Evolutionary conservation across 2,797 vertebrate species (phyloP).

Genomic region (Sternotherus odoratus): DNA sequence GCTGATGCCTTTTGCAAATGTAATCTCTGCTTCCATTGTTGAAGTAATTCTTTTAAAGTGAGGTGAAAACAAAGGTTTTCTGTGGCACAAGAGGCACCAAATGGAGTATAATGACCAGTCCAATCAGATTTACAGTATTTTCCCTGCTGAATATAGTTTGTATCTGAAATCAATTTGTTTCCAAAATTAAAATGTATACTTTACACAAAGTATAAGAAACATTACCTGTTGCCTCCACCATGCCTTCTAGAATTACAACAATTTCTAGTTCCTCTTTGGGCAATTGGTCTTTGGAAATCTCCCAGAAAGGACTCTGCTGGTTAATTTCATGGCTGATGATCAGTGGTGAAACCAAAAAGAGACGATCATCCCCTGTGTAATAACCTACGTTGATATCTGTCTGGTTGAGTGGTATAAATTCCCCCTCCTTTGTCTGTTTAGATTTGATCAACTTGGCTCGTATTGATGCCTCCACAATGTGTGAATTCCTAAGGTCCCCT

Average conservation of each 20-base stretch:
- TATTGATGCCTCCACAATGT: slow-evolving; percentile 99
- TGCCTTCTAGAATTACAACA: slow-evolving; percentile 98
- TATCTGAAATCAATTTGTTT: slow-evolving; percentile 15
- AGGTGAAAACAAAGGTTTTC: slow-evolving; percentile 8
- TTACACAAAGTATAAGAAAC: slow-evolving; percentile 55
- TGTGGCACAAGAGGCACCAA: neutral
- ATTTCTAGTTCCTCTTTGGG: slow-evolving; percentile 96
- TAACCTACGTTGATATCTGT: slow-evolving; percentile 99
- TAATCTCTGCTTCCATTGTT: neutral
- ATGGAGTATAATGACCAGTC: neutral
- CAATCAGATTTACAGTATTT: neutral
- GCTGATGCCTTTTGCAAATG: slow-evolving; percentile 38
- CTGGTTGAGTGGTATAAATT: slow-evolving; percentile 99
- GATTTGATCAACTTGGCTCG: slow-evolving; percentile 98
- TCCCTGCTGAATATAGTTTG: neutral
- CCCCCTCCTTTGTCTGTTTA: slow-evolving; percentile 99
- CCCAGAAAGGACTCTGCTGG: slow-evolving; percentile 98
- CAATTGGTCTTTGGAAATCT: slow-evolving; percentile 93
- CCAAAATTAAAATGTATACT: slow-evolving; percentile 64
- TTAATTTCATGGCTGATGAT: slow-evolving; percentile 99
- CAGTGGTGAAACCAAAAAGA: slow-evolving; percentile 98
- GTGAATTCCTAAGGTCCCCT: slow-evolving; percentile 97
- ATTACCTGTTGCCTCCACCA: slow-evolving; percentile 99
- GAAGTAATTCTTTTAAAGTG: slow-evolving; percentile 54
- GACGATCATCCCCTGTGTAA: slow-evolving; percentile 96